Base-by-base conservation (phyloP, 2,113 vertebrate species). In the Aptenodytes forsteri region DNA sequence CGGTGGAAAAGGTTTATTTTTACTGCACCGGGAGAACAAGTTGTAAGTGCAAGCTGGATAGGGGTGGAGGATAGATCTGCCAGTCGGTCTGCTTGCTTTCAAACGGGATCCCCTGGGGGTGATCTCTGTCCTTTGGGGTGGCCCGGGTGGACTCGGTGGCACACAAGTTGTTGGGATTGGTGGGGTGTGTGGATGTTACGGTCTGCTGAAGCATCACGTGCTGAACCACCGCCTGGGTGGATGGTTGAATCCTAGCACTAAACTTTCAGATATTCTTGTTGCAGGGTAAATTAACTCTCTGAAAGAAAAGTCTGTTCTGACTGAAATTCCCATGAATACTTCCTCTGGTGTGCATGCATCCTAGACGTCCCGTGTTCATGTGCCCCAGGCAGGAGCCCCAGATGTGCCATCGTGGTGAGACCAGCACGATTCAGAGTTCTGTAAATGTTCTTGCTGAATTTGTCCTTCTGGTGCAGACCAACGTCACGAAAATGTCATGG, bases 401-500 rank as follows among this genome's bases (percentile, higher is more conserved):
- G 14, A 16, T 36, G 54, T 32, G 40, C 47, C 7, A 2, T 36
- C 2, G 0, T 21, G 55, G 50, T 42, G 54, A 54, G 27, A 59
- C 23, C 52, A 47, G 32, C 32, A 15, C 1, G 1, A 32, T 44
- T 30, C 40, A 49, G 73, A 38, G 27, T n/a, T 76, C 82, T 65
- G 34, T 46, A 18, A 23, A 42, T 18, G 23, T 44, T 38, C 47
- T 55, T 72, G 46, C 32, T 78, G 46, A 66, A n/a, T 67, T 67
- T 67, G 27, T 55, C 52, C 22, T 47, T 59, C 49, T 46, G 66
- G 30, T 59, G 18, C 50, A 42, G 66, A 79, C 27, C 27, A 46
- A 30, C 2, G 1, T 36, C 75, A 42, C 1, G 1, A 36, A 62
- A 84, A n/a, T 47, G 80, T 52, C 34, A 34, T 0, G 1, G 30